Evolutionary conservation across 2,113 vertebrate genomes (phyloP), one percentile per base, ranked within the genome.

Genomic region (Blennius ocellaris): DNA sequence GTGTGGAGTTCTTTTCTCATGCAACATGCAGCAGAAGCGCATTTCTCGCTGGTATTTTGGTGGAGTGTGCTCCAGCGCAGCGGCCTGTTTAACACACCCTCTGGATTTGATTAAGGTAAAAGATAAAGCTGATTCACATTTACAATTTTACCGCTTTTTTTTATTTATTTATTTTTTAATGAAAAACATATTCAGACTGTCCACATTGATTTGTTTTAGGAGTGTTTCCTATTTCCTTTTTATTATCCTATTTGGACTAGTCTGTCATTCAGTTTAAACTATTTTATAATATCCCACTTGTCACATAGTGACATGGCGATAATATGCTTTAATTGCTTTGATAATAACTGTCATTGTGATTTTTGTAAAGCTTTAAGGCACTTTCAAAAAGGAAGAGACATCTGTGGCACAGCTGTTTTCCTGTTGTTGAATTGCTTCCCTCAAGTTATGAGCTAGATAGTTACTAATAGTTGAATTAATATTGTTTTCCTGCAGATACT

Each of bases 51-150:
- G 63, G 67, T 82, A 72, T 53, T 65, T 82, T 63, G 68, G 65
- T 67, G 65, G 69, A 16, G 6, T 79, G 15, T 65, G 55, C 3
- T 66, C 59, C n/a, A 76, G 51, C 6, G 15, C 51, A 37, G 62
- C 67, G 1, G 51, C 75, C 30, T 72, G 21, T 37, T 53, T 50
- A 57, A 76, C 69, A 51, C 77, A 69, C 51, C 61, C 44, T 17
- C 50, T 65, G 57, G 66, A 87, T 84, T 66, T 78, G 47, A 82
- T 82, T 55, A 82, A 80, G 54, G 52, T 77, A 50, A 69, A 49
- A 41, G 9, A 66, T 30, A 30, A 30, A 30, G 21, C 21, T 30
- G 4, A 30, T 30, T 30, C 21, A 30, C 21, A 30, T 30, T 30
- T 44, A 44, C 43, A 30, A 30, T 30, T 30, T 30, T 30, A 2